phyloP scores from a whole-genome alignment of 2,888 invertebrate genomes.

The Cancer borealis region DNA sequence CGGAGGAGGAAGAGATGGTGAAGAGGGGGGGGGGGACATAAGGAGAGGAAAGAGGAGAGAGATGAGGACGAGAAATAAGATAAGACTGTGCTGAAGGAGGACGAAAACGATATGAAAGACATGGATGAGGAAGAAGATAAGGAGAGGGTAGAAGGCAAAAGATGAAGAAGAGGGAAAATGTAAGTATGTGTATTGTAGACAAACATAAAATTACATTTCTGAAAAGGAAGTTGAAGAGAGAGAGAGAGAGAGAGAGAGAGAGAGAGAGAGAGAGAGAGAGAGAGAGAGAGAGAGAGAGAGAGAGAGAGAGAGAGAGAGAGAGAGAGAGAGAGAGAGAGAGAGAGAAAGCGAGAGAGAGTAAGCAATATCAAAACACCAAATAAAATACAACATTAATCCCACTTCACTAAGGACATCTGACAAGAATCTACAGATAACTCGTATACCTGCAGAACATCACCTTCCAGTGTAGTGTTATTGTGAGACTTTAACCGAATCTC shows the following conservation, averaged over 20 bases:
- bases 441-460: background rate
- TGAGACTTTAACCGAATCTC: constrained; percentile 20
- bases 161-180: background rate
- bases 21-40: background rate
- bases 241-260: background rate
- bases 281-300: background rate
- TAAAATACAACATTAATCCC: background rate
- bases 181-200: background rate
- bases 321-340: constrained; percentile 13
- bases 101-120: background rate
- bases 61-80: background rate
- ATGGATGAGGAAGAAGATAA: background rate
- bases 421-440: background rate
- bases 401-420: background rate
- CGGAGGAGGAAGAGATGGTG: background rate
- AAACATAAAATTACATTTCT: background rate
- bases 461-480: background rate
- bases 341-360: background rate
- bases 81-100: background rate
- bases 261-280: background rate
- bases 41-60: background rate
- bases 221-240: background rate
- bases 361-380: background rate
- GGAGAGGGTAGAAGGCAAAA: background rate
- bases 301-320: constrained; percentile 1